Base-by-base conservation (phyloP, 2,113 vertebrate species). In the Haemorhous mexicanus region DNA sequence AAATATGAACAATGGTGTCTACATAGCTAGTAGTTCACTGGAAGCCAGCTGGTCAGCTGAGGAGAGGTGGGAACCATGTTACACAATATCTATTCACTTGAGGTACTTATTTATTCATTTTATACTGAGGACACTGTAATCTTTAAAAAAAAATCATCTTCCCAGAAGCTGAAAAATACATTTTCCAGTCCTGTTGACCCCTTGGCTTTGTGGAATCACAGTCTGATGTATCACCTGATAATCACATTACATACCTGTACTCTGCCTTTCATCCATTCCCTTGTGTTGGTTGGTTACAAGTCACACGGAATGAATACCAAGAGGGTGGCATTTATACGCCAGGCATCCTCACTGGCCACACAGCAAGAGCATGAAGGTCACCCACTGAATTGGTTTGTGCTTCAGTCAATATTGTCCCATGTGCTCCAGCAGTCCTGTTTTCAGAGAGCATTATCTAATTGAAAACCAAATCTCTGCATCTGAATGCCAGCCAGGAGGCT, bases 401-500 rank as follows among this genome's bases (percentile, higher is more conserved):
- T 96, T 97, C 88, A 96, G 90, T 97, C 96, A 97, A 95, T 97
- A 96, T 95, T 96, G 84, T 94, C 86, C 82, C 87, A 90, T 96
- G 89, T 97, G 93, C 83, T 97, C 83, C 91, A 96, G 72, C 24
- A 96, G 78, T 61, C 53, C 49, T 80, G 61, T 89, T 97, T 97
- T 96, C 92, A 90, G 87, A 95, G 64, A 96, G 74, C 43, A 81
- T 94, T 96, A 96, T 88, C 95, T 96, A 97, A 84, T 64, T 97
- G 94, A 89, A 96, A 95, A 49, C 84, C 86, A 97, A 96, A 96
- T 94, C 75, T 87, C 47, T 78, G 75, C 62, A 81, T 97, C 61
- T 84, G 56, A 95, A 96, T 89, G 94, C 89, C 89, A 96, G 89
- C 77, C 85, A 89, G 89, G 66, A 94, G 39, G 35, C 68, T 76